Evolutionary conservation across 2,797 vertebrate genomes (phyloP), one percentile per base, ranked within the genome.

Genomic region (Austrolebias charrua): DNA sequence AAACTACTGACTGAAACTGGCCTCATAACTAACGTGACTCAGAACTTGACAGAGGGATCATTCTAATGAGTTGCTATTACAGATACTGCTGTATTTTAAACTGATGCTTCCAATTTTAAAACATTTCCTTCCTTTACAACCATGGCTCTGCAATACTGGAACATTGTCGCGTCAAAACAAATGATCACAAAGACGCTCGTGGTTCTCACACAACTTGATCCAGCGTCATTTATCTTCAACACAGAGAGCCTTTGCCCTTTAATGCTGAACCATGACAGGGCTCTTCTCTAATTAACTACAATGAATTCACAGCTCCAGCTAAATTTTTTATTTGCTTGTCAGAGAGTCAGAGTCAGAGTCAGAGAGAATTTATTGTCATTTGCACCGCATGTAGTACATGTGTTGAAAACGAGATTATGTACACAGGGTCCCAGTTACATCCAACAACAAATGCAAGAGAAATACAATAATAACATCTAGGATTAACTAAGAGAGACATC

Each of bases 261-360:
- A 67, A 48, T 0, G 7, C 20, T 43, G 15, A 12, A 57, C 38
- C 31, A 69, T 61, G 63, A 19, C 61, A 54, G 8, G 57, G 59
- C 16, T 62, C 63, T 73, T 55, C 47, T 74, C 54, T 88, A 85
- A 87, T 88, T 86, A 83, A 66, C 60, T 66, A 62, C 67, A 76
- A 70, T 73, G 57, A 56, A 74, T 71, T 67, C 68, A 63, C 18
- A 0, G 6, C 66, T 73, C 16, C 31, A 56, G 69, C 62, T 73
- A 63, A 86, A 83, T 84, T 77, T 85, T 86, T 84, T 54, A 84
- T 86, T 70, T 69, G 64, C 42, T 44, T 43, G n/a, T n/a, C n/a
- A n/a, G n/a, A n/a, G n/a, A n/a, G n/a, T n/a, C n/a, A n/a, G n/a
- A n/a, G n/a, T n/a, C n/a, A n/a, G n/a, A n/a, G n/a, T n/a, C n/a